Percentiles rank a stretch among this genome's conserved stretches.
phyloP scores from a whole-genome alignment of 2,113 vertebrate genomes.

The Noturus placidus region DNA sequence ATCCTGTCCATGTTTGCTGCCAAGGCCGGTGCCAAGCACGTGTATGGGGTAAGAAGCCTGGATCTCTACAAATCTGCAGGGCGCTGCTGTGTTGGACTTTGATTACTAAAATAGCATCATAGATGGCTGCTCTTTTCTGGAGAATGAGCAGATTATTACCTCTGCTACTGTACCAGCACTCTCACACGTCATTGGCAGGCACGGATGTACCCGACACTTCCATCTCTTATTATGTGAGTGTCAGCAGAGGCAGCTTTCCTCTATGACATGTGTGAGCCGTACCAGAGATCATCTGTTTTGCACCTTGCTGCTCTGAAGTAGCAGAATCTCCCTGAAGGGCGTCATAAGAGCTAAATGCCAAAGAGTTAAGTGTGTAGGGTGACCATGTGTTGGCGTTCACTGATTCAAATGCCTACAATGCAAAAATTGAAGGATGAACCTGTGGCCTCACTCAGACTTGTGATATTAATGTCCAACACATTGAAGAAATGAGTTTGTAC shows the following conservation, averaged over 20 bases:
- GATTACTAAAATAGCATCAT: conserved; percentile 38
- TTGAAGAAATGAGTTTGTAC: not conserved
- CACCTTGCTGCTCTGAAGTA: conserved; percentile 34
- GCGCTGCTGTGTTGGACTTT: conserved; percentile 3
- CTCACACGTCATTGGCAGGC: conserved; percentile 36
- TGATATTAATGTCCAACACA: conserved; percentile 8
- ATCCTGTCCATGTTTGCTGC: conserved; percentile 98
- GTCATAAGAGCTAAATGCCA: conserved; percentile 37
- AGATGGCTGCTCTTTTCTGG: conserved; percentile 14
- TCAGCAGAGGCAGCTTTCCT: not conserved
- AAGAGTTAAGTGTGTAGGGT: conserved; percentile 22
- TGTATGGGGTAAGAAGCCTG: conserved; percentile 88
- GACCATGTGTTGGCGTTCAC: not conserved
- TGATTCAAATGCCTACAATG: not conserved
- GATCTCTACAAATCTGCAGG: conserved; percentile 18
- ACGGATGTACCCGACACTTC: not conserved
- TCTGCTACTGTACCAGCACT: conserved; percentile 20
- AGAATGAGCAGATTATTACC: conserved; percentile 7
- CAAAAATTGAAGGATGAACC: not conserved
- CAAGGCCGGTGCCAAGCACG: conserved; percentile 94
- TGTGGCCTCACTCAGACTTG: not conserved
- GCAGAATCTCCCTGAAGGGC: conserved; percentile 18
- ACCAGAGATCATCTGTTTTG: conserved; percentile 41
- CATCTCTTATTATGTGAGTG: conserved; percentile 9
- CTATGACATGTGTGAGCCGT: not conserved